Percentiles rank a stretch among this genome's conserved stretches.
phyloP scores from a whole-genome alignment of 2,797 vertebrate species.

The Peromyscus eremicus region DNA sequence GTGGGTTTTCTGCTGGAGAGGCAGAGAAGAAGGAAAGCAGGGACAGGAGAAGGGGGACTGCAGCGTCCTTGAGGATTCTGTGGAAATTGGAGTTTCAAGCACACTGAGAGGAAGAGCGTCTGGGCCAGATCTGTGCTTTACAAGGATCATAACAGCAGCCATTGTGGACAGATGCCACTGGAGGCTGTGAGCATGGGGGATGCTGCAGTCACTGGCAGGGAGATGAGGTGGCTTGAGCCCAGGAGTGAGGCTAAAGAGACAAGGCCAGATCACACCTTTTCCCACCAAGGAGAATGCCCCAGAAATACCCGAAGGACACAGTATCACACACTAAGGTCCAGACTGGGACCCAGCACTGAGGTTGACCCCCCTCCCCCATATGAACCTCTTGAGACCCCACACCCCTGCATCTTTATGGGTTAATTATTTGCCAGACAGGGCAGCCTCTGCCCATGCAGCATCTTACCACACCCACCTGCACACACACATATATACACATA shows the following conservation, averaged over 20 bases:
- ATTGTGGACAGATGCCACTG: background rate
- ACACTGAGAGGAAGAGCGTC: background rate
- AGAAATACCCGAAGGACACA: fast-evolving
- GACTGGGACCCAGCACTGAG: background rate
- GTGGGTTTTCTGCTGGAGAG: background rate
- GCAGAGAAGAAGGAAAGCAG: background rate
- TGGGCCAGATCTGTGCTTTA: background rate
- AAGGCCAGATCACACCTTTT: background rate
- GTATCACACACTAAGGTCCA: background rate
- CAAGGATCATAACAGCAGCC: background rate
- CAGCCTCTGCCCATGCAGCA: background rate
- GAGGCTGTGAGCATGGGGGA: background rate
- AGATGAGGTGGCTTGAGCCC: background rate
- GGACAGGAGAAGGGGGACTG: no score
- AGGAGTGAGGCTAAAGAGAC: background rate
- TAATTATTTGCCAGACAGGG: background rate
- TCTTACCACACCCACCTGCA: background rate
- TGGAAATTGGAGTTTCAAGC: background rate
- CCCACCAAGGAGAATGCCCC: background rate
- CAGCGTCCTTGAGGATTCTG: background rate
- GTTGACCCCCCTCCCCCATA: background rate
- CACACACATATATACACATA: fast-evolving
- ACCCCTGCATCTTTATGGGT: background rate
- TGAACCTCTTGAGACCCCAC: background rate
- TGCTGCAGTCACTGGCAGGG: background rate